Evolutionary conservation across 2,797 vertebrate species (phyloP).

Genomic region (Vultur gryphus): DNA sequence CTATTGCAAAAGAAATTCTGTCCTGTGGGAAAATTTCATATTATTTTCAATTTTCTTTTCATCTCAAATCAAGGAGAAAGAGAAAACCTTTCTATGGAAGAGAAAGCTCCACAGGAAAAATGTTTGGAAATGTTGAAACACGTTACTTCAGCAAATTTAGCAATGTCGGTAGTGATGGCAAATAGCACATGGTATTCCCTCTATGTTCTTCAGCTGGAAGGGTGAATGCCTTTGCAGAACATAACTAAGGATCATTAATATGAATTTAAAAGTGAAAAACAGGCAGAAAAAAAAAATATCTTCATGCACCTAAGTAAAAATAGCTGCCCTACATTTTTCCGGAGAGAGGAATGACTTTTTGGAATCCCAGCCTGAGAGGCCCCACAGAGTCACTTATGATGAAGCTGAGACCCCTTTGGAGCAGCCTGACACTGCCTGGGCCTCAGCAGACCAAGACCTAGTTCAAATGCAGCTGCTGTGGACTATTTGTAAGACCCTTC

Average conservation of each 20-base stretch:
- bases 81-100: neutral
- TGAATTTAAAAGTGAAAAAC: neutral
- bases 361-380: neutral
- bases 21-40: conserved; percentile 27
- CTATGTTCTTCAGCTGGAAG: neutral
- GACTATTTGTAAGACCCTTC: neutral
- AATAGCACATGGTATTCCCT: neutral
- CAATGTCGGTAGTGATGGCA: neutral
- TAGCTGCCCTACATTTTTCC: conserved; percentile 17
- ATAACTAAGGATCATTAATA: neutral
- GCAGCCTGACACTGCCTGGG: neutral
- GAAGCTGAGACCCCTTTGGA: neutral
- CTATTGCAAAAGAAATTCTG: neutral
- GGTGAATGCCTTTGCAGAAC: neutral
- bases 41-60: conserved; percentile 52
- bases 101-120: conserved; percentile 31
- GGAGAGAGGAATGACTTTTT: neutral
- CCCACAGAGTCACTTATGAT: neutral
- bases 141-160: neutral
- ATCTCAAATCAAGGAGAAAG: conserved; percentile 29
- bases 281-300: neutral
- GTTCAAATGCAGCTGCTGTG: neutral
- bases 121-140: conserved; percentile 1
- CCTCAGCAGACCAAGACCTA: neutral
- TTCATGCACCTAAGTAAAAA: neutral